Base-by-base conservation (phyloP, 2,797 vertebrate genomes). In the Sebastes aleutianus region DNA sequence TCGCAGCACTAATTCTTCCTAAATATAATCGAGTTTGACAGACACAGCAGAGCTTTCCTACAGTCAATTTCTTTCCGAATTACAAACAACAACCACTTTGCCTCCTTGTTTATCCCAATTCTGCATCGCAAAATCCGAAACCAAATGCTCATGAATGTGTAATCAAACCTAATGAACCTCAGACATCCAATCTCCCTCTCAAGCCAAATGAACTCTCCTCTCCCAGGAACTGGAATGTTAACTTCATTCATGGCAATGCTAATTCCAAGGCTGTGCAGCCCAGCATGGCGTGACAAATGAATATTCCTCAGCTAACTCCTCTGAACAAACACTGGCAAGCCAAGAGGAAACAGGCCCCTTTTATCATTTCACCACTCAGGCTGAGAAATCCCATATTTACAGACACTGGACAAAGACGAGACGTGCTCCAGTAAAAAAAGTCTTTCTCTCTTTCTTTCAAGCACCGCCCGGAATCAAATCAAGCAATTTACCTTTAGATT, bases 231-330 rank as follows among this genome's bases (percentile, higher is more conserved):
- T 58, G 76, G 74, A 86, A 85, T 83, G 86, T 89, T 90, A 80
- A 82, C 85, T 87, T 76, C 66, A 91, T 91, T 92, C 87, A 91
- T 50, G 70, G 83, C 80, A 39, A 89, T 76, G 87, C 82, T 87
- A 88, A 91, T 90, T 92, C 76, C 81, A 80, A 77, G 88, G 75
- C 83, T 71, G 67, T 43, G 80, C 80, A 74, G 88, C 82, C 81
- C 83, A 82, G 81, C 73, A 16, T 85, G 58, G 90, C 81, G 73
- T 92, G 90, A 93, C 90, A 80, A 94, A 94, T 92, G 84, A 91
- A 90, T 89, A 90, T 89, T 88, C 85, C 82, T 91, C 79, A 72
- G 90, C 74, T 85, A 85, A 86, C 76, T 79, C 81, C 61, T 68
- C 84, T 83, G 74, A 84, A 89, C 85, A 93, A 92, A 94, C 88